phyloP scores from a whole-genome alignment of 2,113 vertebrate genomes.

The Nothoprocta pentlandii region DNA sequence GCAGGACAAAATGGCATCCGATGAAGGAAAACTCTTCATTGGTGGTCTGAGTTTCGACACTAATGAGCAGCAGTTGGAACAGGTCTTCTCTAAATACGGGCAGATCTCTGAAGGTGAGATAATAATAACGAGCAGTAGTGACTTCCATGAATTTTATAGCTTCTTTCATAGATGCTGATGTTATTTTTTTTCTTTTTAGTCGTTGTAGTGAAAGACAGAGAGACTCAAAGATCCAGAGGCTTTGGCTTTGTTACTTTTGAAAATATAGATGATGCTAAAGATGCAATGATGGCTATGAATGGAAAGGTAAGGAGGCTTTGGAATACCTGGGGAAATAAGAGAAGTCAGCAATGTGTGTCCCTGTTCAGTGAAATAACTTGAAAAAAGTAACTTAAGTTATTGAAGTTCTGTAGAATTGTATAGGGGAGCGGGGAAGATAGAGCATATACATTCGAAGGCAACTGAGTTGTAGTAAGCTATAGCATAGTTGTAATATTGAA shows the following conservation, averaged over 20 bases:
- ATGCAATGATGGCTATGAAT: conserved; percentile 95
- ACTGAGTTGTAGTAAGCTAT: fast-evolving
- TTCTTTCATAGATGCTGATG: background rate
- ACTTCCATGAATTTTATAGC: fast-evolving
- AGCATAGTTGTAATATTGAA: background rate
- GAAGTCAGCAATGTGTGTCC: fast-evolving
- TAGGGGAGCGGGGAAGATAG: too few relatives aligned
- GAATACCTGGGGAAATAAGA: fast-evolving
- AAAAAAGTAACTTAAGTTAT: fast-evolving
- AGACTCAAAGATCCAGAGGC: conserved; percentile 92
- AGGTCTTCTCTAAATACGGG: conserved; percentile 95
- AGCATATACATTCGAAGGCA: fast-evolving
- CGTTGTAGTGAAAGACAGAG: conserved; percentile 95
- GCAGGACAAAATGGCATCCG: conserved; percentile 86
- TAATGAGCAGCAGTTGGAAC: conserved; percentile 90
- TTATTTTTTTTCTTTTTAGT: conserved; percentile 67
- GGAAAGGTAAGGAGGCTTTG: conserved; percentile 85
- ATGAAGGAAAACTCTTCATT: conserved; percentile 95
- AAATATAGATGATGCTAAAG: conserved; percentile 94
- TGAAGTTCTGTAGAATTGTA: fast-evolving
- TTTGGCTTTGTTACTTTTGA: conserved; percentile 98
- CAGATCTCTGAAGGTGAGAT: conserved; percentile 90
- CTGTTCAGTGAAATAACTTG: fast-evolving
- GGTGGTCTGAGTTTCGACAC: conserved; percentile 96
- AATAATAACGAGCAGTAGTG: fast-evolving